phyloP scores from a whole-genome alignment of 1,140 invertebrate genomes.

The Charaxes varanes region DNA sequence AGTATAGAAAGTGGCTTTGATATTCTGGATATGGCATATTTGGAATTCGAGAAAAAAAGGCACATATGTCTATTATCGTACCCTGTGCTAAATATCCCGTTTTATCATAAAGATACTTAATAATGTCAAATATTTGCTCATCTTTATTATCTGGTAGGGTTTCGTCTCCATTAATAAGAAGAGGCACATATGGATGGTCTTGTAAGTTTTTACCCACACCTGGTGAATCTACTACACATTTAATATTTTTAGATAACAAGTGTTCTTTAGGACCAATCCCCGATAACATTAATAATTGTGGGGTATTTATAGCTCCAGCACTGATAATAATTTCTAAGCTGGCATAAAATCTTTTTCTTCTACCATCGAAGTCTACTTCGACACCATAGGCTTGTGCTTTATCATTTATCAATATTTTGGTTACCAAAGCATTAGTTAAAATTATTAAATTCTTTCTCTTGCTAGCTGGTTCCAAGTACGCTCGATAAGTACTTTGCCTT shows the following conservation, averaged over 20 bases:
- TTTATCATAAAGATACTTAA: constrained; percentile 45
- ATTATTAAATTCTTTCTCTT: constrained; percentile 80
- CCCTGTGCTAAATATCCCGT: constrained; percentile 37
- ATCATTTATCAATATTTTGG: constrained; percentile 46
- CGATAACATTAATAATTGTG: constrained; percentile 69
- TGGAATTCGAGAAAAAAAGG: constrained; percentile 36
- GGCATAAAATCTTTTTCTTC: constrained; percentile 37
- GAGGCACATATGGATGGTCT: constrained; percentile 67
- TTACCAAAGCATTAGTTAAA: constrained; percentile 75
- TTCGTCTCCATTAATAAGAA: constrained; percentile 37
- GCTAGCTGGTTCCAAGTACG: constrained; percentile 75
- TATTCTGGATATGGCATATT: constrained; percentile 42
- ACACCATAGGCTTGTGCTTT: constrained; percentile 43
- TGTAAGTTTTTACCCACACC: constrained; percentile 83
- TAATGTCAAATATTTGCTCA: constrained; percentile 25
- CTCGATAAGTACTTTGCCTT: constrained; percentile 75
- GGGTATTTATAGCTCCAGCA: constrained; percentile 70
- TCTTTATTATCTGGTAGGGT: constrained; percentile 13
- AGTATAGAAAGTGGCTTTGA: constrained; percentile 37
- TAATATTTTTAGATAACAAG: constrained; percentile 59
- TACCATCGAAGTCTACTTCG: constrained; percentile 32
- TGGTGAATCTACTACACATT: constrained; percentile 74
- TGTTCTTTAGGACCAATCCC: constrained; percentile 56
- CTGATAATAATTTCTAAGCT: constrained; percentile 72
- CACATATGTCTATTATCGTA: constrained; percentile 30